Base-by-base conservation (phyloP, 2,797 vertebrate species). In the Microctenopoma stevenorrisi region DNA sequence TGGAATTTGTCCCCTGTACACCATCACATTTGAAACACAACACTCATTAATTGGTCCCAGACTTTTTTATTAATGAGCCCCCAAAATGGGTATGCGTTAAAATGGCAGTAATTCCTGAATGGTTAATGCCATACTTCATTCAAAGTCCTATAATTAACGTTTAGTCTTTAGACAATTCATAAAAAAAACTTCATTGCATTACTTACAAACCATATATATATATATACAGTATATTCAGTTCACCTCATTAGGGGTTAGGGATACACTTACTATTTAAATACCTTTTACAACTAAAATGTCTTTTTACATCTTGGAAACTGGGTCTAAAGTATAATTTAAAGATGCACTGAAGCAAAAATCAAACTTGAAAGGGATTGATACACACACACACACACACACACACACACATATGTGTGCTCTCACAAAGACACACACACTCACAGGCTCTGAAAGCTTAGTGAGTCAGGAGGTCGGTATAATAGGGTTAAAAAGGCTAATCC, bases 401-500 rank as follows among this genome's bases (percentile, higher is more conserved):
- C 28, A 51, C 33, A 64, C 10, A 42, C 22, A 6, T 0, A 33
- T 33, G 30, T 33, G 30, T 33, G 30, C 30, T 6, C 30, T 33
- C 30, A 47, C 5, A 56, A 5, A 52, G 18, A 58, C 16, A 70
- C 30, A 47, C 5, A 56, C 4, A 52, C 22, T 55, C 14, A 70
- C 12, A 63, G 66, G 43, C 63, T 65, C 53, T n/a, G 48, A 43
- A 26, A 74, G 71, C 81, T 78, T 58, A 76, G 55, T 79, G 67
- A 79, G 69, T 85, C 84, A 78, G 83, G 68, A 71, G 75, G 52
- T 76, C 22, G 56, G 71, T 83, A 71, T 75, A 83, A 82, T 68
- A 65, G 74, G 64, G 76, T 72, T 76, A 83, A 79, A 82, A 53
- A 76, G 64, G 74, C 72, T 87, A 83, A 87, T 79, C 72, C 67